These are phyloP conservation scores for Galerucella pusilla DNA, from an alignment of 2,888 invertebrate species.

Conservation along the genomic window DNA sequence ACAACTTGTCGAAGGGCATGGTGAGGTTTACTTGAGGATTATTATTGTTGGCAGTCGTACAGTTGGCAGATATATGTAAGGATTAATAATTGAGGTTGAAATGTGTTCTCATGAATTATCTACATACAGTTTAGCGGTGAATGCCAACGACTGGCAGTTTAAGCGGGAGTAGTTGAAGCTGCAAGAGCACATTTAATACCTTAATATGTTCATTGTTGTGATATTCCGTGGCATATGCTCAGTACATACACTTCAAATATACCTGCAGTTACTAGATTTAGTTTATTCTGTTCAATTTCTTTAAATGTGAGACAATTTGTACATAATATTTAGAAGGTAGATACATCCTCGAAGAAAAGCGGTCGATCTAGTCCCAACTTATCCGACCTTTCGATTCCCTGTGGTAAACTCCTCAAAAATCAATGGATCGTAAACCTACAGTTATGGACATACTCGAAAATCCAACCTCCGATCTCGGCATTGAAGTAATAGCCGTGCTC, in stretches of 20 bases:
- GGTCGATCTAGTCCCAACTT: no score
- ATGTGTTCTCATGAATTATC: neutral
- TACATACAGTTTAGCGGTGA: neutral
- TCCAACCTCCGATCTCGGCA: constrained; percentile 7
- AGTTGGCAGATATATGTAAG: neutral
- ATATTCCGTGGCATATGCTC: neutral
- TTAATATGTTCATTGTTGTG: neutral
- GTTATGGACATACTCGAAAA: neutral
- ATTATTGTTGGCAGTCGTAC: neutral
- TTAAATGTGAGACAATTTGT: no score
- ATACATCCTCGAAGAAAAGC: no score
- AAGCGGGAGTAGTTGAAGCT: neutral
- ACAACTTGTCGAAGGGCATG: neutral
- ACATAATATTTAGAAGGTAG: no score
- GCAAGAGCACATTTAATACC: neutral
- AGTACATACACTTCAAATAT: neutral
- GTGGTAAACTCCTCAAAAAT: constrained; percentile 8
- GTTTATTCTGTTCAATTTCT: no score
- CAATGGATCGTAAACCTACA: constrained; percentile 15
- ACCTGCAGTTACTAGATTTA: no score
- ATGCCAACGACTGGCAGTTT: neutral
- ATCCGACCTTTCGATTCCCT: neutral
- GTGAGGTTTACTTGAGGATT: neutral
- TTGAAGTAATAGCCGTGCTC: neutral
- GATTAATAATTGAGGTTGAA: neutral